Evolutionary conservation across 2,113 vertebrate species (phyloP), one percentile per base, ranked within the genome.

Genomic region (Lethenteron reissneri): DNA sequence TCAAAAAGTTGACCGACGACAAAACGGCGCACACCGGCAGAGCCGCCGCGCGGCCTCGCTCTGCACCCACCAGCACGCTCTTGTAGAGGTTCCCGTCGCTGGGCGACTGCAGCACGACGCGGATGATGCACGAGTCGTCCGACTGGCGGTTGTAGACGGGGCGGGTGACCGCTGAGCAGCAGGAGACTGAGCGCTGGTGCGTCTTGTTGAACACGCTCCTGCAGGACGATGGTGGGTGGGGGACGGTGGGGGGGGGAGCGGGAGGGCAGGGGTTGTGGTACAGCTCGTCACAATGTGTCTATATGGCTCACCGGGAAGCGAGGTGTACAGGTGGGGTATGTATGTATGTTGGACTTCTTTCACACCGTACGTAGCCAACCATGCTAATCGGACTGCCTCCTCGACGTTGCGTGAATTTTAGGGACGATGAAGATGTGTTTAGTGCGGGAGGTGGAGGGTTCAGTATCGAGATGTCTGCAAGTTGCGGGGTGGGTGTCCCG

Each of bases 181-280:
- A 94, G 70, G 89, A 92, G 62, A 86, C 86, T 0, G 89, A 91
- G n/a, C 89, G 85, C n/a, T 87, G 84, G 76, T 94, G 89, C 2
- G 84, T 86, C 70, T 84, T 85, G 13, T 79, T 10, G 11, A 68
- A 41, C 41, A 41, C 41, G 5, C 41, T 41, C 41, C 41, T 41
- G 41, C 41, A 41, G 41, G 41, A 41, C 71, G 70, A 58, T n/a
- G 79, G 81, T 70, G 83, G 77, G 9, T 84, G 81, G 57, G 82
- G 76, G 76, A 80, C 69, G 1, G 73, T n/a, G 9, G 68, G 58
- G n/a, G 58, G n/a, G 70, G 72, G 13, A 10, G 71, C 74, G 2
- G 79, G 78, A 1, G 79, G 80, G 72, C 71, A 78, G 76, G 80
- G 80, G 56, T 80, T 81, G 8, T 58, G 78, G 74, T 77, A 75